A percentile compares a stretch with the other conserved stretches of the same genome.
Conservation (phyloP, 2,888 invertebrate genomes). For the Adelognathus sp. region DNA sequence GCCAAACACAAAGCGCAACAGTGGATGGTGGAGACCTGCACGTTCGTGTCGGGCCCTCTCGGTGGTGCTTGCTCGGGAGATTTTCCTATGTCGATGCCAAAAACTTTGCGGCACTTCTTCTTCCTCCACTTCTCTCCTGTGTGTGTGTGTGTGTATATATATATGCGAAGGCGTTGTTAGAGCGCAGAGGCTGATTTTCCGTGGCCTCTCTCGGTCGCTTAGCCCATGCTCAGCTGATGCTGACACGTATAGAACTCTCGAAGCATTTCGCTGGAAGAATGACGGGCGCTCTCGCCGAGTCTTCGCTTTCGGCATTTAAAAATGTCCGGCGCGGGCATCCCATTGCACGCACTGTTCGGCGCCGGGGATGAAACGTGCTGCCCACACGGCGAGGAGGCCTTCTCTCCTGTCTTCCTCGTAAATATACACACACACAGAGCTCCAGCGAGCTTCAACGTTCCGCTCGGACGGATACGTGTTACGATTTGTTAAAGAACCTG, state of each 20-base stretch:
- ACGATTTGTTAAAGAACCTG: slow-evolving; percentile 59
- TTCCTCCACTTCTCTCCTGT: neutral
- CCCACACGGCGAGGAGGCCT: slow-evolving; percentile 20
- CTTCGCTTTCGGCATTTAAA: slow-evolving; percentile 62
- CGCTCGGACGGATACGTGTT: slow-evolving; percentile 58
- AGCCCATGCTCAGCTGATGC: slow-evolving; percentile 37
- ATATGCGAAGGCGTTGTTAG: neutral
- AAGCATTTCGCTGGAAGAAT: slow-evolving; percentile 41
- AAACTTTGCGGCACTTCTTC: neutral
- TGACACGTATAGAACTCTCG: slow-evolving; percentile 5
- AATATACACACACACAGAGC: slow-evolving; percentile 1
- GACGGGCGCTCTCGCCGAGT: slow-evolving; percentile 9
- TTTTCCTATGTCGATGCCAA: neutral
- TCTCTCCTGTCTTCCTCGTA: neutral
- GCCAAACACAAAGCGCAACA: neutral
- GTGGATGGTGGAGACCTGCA: neutral
- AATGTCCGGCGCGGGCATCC: slow-evolving; percentile 59
- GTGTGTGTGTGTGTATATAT: no score
- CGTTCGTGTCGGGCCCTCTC: neutral
- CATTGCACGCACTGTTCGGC: slow-evolving; percentile 20
- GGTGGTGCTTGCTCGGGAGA: neutral
- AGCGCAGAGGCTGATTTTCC: neutral
- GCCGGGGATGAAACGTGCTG: slow-evolving; percentile 54
- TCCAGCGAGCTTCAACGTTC: slow-evolving; percentile 34
- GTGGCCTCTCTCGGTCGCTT: neutral